Conservation (phyloP, 2,888 invertebrate genomes). For the Heteromyza rotundicornis region DNA sequence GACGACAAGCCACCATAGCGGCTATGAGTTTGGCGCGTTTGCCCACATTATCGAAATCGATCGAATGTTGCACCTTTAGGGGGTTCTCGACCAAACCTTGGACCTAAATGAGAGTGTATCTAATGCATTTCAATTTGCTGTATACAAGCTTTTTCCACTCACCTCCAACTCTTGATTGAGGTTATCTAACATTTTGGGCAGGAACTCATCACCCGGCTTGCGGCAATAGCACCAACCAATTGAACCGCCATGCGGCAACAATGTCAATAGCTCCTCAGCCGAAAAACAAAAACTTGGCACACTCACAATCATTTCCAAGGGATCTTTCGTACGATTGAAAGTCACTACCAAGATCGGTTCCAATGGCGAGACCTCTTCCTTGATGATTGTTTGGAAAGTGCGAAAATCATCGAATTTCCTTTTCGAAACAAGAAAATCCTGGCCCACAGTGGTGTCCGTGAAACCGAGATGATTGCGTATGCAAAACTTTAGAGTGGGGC, state of each 20-base stretch:
- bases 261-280: constrained; percentile 22
- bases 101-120: constrained; percentile 25
- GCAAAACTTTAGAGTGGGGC: constrained; percentile 70
- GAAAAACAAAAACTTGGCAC: constrained; percentile 35
- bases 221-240: constrained; percentile 49
- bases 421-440: constrained; percentile 53
- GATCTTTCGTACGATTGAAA: constrained; percentile 41
- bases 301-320: constrained; percentile 28
- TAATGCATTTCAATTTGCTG: not conserved
- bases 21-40: constrained; percentile 61
- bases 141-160: constrained; percentile 7
- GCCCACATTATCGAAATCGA: constrained; percentile 53
- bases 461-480: constrained; percentile 69
- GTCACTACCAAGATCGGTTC: constrained; percentile 51
- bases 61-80: constrained; percentile 35
- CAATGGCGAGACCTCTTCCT: constrained; percentile 51
- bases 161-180: constrained; percentile 42
- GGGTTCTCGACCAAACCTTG: constrained; percentile 45
- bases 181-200: constrained; percentile 41
- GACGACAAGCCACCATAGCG: constrained; percentile 61
- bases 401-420: constrained; percentile 48
- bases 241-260: constrained; percentile 11
- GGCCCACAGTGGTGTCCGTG: constrained; percentile 66
- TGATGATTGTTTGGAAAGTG: constrained; percentile 43
- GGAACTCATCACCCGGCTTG: constrained; percentile 42